Conservation (phyloP, 1,140 invertebrate species). For the Lordiphosa collinella region DNA sequence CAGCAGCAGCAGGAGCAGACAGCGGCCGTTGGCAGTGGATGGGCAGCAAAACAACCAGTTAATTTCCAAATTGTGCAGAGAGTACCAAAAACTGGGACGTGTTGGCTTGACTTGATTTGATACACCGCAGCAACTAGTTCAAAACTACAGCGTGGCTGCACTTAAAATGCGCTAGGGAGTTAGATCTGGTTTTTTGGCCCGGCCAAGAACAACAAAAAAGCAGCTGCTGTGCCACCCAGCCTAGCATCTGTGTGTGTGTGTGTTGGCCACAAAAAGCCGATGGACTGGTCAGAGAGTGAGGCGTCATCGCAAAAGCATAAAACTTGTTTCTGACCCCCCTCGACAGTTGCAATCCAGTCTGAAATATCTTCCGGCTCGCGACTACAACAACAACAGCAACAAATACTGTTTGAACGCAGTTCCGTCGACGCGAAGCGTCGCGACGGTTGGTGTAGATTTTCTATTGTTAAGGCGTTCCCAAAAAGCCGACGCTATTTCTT, state of each 20-base stretch:
- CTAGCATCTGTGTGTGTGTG: conserved; percentile 15
- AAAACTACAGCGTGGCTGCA: conserved; percentile 21
- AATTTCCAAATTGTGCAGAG: conserved; percentile 61
- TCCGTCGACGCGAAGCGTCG: too few species aligned
- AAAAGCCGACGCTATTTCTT: conserved; percentile 23
- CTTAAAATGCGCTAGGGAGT: conserved; percentile 25
- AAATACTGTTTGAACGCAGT: conserved; percentile 26
- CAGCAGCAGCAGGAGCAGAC: conserved; percentile 28
- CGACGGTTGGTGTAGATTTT: conserved; percentile 36
- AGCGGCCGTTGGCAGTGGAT: conserved; percentile 17
- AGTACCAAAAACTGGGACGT: conserved; percentile 43
- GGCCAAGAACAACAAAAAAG: conserved; percentile 23
- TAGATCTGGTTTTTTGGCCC: background rate
- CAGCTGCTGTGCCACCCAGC: conserved; percentile 1
- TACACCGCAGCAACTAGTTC: conserved; percentile 35
- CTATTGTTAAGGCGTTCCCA: conserved; percentile 39
- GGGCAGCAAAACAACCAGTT: conserved; percentile 62
- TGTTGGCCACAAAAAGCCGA: background rate
- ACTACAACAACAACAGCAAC: background rate
- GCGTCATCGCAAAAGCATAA: conserved; percentile 29
- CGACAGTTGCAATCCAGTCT: too few species aligned
- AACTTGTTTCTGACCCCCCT: conserved; percentile 32
- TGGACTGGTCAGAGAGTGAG: conserved; percentile 4
- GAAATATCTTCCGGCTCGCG: too few species aligned
- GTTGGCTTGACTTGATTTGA: conserved; percentile 41